phyloP scores from a whole-genome alignment of 2,888 invertebrate genomes.

The Plagiodera versicolora region DNA sequence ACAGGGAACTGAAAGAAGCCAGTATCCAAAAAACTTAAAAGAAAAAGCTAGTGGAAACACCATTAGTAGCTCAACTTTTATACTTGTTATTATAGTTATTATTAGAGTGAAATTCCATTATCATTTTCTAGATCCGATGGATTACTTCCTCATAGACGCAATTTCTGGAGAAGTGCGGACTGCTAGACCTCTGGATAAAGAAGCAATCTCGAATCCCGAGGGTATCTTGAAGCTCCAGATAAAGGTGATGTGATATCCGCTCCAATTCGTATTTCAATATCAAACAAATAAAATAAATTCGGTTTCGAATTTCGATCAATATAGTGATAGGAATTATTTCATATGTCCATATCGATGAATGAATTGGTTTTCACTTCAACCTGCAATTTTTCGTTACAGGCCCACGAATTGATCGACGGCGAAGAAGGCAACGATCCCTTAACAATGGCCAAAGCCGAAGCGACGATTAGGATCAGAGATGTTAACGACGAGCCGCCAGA shows the following conservation, averaged over 20 bases:
- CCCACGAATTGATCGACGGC: conserved; percentile 77
- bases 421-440: conserved; percentile 67
- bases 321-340: background rate
- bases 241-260: conserved; percentile 58
- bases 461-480: conserved; percentile 82
- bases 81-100: no score
- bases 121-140: conserved; percentile 76
- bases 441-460: conserved; percentile 71
- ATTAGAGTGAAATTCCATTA: no score
- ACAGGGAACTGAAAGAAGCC: no score
- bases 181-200: conserved; percentile 82
- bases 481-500: conserved; percentile 87
- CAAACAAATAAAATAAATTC: no score
- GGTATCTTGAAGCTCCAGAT: conserved; percentile 79
- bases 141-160: conserved; percentile 81
- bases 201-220: conserved; percentile 76
- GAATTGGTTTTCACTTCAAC: no score
- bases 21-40: no score
- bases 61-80: no score
- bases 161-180: conserved; percentile 79
- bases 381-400: conserved; percentile 55
- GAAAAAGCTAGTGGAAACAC: no score
- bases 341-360: background rate
- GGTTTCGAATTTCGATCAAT: no score
- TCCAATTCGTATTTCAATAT: background rate